Conservation (phyloP, 2,113 vertebrate species). For the Neodon shergylaensis region DNA sequence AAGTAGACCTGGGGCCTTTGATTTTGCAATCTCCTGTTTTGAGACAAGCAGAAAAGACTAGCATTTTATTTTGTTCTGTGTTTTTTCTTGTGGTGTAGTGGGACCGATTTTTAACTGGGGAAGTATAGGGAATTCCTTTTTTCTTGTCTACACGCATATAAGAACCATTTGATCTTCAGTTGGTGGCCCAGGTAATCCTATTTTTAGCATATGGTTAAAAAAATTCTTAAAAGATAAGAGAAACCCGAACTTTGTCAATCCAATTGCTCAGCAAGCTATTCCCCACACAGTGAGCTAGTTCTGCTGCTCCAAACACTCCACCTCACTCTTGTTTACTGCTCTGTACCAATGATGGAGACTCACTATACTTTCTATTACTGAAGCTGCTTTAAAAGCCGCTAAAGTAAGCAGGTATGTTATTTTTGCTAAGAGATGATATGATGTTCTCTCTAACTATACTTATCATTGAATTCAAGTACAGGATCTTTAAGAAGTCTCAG, state of each 20-base stretch:
- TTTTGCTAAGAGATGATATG: conserved; percentile 69
- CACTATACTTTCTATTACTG: conserved; percentile 64
- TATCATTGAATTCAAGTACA: conserved; percentile 70
- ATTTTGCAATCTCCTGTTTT: conserved; percentile 61
- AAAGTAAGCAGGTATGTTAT: conserved; percentile 73
- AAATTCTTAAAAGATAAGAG: background rate
- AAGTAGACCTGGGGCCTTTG: conserved; percentile 7
- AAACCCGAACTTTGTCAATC: conserved; percentile 39
- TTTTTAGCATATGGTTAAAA: conserved; percentile 27
- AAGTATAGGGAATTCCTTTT: background rate
- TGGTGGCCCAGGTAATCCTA: background rate
- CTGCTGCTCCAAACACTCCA: conserved; percentile 6
- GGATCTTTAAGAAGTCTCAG: conserved; percentile 73
- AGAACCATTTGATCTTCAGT: background rate
- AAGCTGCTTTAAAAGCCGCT: conserved; percentile 69
- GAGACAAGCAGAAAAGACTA: conserved; percentile 57
- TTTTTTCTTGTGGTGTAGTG: background rate
- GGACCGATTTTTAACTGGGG: conserved; percentile 12
- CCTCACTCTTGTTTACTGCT: conserved; percentile 67
- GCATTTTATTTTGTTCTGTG: conserved; percentile 14
- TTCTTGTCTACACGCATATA: background rate
- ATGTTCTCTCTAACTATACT: conserved; percentile 74
- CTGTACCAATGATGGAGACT: conserved; percentile 51
- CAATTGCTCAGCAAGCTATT: conserved; percentile 6
- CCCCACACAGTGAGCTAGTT: conserved; percentile 33